Evolutionary conservation across 2,888 invertebrate species (phyloP).

Genomic region (Malthinus flaveolus): DNA sequence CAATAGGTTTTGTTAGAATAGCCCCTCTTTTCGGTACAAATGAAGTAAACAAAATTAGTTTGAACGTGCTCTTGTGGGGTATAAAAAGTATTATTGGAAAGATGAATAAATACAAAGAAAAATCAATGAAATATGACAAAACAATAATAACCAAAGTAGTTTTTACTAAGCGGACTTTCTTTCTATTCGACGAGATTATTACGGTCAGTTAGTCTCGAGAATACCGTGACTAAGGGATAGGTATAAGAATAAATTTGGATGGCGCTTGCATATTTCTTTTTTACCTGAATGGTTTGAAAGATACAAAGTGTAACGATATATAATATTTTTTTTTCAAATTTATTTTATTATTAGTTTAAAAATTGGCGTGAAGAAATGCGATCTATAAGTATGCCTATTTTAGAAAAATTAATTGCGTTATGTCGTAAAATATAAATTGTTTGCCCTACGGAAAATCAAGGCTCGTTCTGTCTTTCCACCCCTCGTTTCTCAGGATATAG

Average conservation of each 20-base stretch:
- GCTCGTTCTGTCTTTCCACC: slow-evolving; percentile 18
- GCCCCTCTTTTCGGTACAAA: too few species aligned
- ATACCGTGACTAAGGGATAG: slow-evolving; percentile 32
- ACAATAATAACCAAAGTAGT: not conserved
- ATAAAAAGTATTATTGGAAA: not conserved
- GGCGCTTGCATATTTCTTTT: slow-evolving; percentile 33
- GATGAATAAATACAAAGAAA: not conserved
- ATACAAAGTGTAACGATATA: slow-evolving; percentile 16
- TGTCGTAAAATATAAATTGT: slow-evolving; percentile 19
- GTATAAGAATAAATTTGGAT: slow-evolving; percentile 28
- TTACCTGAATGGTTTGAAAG: slow-evolving; percentile 26
- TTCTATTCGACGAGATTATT: slow-evolving; percentile 32
- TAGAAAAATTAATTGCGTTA: slow-evolving; percentile 28
- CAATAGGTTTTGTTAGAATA: too few species aligned
- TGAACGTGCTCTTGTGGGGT: too few species aligned
- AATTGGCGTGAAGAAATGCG: slow-evolving; percentile 21
- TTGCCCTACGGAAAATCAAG: slow-evolving; percentile 18
- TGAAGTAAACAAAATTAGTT: too few species aligned
- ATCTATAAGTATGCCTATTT: slow-evolving; percentile 23
- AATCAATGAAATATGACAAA: slow-evolving; percentile 1
- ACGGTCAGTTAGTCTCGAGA: slow-evolving; percentile 35
- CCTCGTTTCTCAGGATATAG: slow-evolving; percentile 21
- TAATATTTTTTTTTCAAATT: slow-evolving; percentile 14
- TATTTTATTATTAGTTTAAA: slow-evolving; percentile 21
- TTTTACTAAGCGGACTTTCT: slow-evolving; percentile 6